Conservation (phyloP, 2,888 invertebrate genomes). For the Standfussiana lucernea region DNA sequence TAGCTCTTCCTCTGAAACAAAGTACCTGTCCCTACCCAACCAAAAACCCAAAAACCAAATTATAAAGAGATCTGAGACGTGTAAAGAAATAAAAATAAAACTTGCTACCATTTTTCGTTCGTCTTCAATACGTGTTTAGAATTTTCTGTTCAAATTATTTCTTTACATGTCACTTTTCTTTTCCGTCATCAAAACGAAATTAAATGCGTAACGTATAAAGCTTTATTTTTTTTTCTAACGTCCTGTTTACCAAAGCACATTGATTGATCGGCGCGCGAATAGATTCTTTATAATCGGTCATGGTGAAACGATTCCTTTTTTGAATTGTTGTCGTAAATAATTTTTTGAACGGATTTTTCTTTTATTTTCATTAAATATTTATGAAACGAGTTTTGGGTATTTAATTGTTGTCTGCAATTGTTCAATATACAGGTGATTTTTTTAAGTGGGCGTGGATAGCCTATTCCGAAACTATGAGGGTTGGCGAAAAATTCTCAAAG, state of each 20-base stretch:
- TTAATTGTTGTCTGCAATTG: neutral
- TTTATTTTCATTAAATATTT: conserved; percentile 58
- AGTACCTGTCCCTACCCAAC: neutral
- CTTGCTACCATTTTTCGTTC: conserved; percentile 10
- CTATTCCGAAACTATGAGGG: too few species aligned
- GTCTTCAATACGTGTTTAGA: conserved; percentile 20
- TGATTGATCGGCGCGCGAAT: conserved; percentile 68
- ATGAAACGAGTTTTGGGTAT: conserved; percentile 1
- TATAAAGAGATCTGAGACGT: neutral
- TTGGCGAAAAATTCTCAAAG: too few species aligned
- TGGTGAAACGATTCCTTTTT: conserved; percentile 61
- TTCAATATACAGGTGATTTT: neutral
- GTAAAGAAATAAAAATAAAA: conserved; percentile 8
- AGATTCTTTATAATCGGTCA: conserved; percentile 66
- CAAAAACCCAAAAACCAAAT: too few species aligned
- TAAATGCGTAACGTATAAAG: conserved; percentile 47
- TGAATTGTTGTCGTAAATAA: conserved; percentile 54
- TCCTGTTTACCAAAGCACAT: conserved; percentile 61
- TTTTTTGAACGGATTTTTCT: conserved; percentile 34
- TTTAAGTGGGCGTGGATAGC: too few species aligned
- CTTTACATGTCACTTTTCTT: conserved; percentile 30
- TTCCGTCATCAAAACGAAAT: conserved; percentile 37
- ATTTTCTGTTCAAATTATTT: conserved; percentile 39
- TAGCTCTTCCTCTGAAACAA: neutral
- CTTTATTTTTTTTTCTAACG: conserved; percentile 55